Evolutionary conservation across 2,797 vertebrate species (phyloP).

Genomic region (Loris lydekkerianus): DNA sequence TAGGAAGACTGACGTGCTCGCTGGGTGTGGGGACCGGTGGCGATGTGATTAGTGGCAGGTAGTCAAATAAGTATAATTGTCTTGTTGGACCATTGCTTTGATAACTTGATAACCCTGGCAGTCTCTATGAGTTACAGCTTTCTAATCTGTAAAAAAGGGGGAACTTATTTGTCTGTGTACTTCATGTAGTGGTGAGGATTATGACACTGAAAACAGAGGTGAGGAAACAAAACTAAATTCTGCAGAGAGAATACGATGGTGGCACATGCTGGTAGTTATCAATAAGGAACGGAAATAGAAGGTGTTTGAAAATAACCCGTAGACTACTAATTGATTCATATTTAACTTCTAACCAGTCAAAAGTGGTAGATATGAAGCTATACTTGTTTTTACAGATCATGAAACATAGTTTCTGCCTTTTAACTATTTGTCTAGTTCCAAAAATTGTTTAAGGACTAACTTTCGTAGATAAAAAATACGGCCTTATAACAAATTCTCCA

Average conservation of each 20-base stretch:
- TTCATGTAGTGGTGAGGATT: not conserved
- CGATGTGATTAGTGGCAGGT: no score
- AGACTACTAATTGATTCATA: not conserved
- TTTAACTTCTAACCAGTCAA: not conserved
- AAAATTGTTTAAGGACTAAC: not conserved
- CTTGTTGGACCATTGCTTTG: not conserved
- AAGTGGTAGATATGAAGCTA: not conserved
- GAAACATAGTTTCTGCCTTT: not conserved
- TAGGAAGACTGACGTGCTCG: not conserved
- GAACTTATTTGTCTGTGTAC: not conserved
- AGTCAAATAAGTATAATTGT: not conserved
- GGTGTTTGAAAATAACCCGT: not conserved
- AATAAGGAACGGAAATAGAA: not conserved
- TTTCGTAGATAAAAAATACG: not conserved
- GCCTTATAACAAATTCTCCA: not conserved
- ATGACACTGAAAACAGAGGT: not conserved
- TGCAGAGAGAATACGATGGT: not conserved
- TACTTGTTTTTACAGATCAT: not conserved
- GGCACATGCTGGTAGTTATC: not conserved
- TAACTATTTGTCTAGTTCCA: not conserved
- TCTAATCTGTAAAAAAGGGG: not conserved
- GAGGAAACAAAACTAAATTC: not conserved
- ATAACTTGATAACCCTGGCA: not conserved
- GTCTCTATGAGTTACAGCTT: not conserved
- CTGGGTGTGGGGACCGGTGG: not conserved